Evolutionary conservation across 2,888 invertebrate genomes (phyloP).

Genomic region (Rhamphomyia laevipes): DNA sequence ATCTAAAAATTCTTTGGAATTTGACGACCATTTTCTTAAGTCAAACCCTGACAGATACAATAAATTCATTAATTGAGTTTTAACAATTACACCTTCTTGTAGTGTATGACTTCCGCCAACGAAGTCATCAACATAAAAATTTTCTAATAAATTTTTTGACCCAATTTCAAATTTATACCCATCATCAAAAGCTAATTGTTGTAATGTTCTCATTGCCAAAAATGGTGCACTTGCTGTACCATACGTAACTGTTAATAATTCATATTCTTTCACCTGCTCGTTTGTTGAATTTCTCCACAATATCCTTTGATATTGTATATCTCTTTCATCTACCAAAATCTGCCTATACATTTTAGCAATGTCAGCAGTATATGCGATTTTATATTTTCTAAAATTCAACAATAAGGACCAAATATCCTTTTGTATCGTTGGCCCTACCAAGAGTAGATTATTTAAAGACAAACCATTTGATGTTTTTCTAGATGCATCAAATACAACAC

Average conservation of each 20-base stretch:
- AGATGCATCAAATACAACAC: constrained; percentile 2
- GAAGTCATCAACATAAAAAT: constrained; percentile 13
- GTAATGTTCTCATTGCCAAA: constrained; percentile 4
- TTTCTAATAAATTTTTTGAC: neutral
- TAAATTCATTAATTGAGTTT: neutral
- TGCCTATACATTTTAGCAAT: constrained; percentile 21
- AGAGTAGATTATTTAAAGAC: neutral
- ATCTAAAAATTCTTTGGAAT: neutral
- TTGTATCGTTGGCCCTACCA: neutral
- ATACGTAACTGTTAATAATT: constrained; percentile 7
- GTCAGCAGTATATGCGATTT: constrained; percentile 13
- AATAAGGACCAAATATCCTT: neutral
- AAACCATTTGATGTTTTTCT: neutral
- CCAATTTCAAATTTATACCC: constrained; percentile 6
- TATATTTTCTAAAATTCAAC: neutral
- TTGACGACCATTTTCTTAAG: constrained; percentile 3
- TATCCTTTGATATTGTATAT: constrained; percentile 8
- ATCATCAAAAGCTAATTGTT: constrained; percentile 6
- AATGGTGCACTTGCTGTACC: constrained; percentile 8
- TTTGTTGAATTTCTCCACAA: neutral
- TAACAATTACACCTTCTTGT: neutral
- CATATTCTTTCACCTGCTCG: neutral
- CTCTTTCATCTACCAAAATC: constrained; percentile 21
- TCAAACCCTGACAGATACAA: constrained; percentile 1
- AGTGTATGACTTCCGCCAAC: constrained; percentile 1